Base-by-base conservation (phyloP, 2,888 invertebrate species). In the Acanthosepion lycidas region DNA sequence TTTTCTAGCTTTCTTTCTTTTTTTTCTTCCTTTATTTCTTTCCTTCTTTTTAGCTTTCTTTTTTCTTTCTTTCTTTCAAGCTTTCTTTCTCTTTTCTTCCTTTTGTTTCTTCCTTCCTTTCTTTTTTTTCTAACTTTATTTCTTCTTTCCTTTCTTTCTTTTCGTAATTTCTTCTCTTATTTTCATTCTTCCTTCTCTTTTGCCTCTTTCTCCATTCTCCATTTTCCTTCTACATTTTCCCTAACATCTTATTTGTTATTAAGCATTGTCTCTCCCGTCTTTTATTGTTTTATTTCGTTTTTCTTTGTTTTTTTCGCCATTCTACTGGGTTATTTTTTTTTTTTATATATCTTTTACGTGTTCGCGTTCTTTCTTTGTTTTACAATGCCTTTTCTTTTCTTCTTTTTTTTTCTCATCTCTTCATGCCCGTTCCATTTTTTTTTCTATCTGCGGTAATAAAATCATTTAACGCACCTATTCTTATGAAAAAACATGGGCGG, bases 141-240 rank as follows among this genome's bases (percentile, higher is more conserved):
- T 42, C 91, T 42, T 55, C 42, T 12, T 26, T 42, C 15, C 8
- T n/a, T n/a, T 78, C 28, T n/a, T 78, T 28, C 28, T 78, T 12
- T 12, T 28, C 9, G 8, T n/a, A 6, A 0, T 2, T 8, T n/a
- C n/a, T 0, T 8, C 8, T n/a, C 8, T 78, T n/a, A 1, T n/a
- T 33, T n/a, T 15, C 12, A 15, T 23, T 42, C 42, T 78, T 78
- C 6, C n/a, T n/a, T n/a, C 12, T 8, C n/a, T 8, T 28, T 78
- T 59, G 2, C n/a, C 2, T 78, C 12, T 33, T 78, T 78, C 9
- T 78, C 78, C 8, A n/a, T n/a, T n/a, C 18, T 8, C n/a, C n/a
- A 12, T 78, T 12, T 78, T 78, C 15, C 12, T 12, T 78, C n/a
- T 5, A 0, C 9, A 1, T 9, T 28, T 8, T 6, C 26, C 26